These are phyloP conservation scores for Yponomeuta cagnagella DNA, from an alignment of 2,888 invertebrate species.

Conservation along the genomic window DNA sequence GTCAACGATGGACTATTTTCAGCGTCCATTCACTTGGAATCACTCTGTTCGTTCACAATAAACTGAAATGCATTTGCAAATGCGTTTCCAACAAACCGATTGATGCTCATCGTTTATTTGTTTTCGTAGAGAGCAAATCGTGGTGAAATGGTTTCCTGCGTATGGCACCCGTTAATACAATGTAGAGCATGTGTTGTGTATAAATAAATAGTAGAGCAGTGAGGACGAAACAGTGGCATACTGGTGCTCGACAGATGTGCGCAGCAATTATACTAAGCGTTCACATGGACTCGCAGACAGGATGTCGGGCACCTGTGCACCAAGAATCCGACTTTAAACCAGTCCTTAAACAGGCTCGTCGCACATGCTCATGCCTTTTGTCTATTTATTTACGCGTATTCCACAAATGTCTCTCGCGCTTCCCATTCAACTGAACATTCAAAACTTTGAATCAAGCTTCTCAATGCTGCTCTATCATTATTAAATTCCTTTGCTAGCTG, in stretches of 20 bases:
- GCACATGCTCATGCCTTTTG: conserved; percentile 14
- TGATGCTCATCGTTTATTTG: conserved; percentile 4
- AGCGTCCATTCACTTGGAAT: background rate
- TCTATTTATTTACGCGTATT: conserved; percentile 11
- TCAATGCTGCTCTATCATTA: conserved; percentile 1
- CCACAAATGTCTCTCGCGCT: background rate
- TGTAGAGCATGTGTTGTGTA: conserved; percentile 1
- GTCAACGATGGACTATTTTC: conserved; percentile 38
- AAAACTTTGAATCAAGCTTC: conserved; percentile 5
- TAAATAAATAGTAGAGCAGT: conserved; percentile 12
- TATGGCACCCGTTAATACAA: background rate
- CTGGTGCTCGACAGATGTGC: conserved; percentile 53
- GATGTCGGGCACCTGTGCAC: conserved; percentile 67
- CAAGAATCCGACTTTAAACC: conserved; percentile 40
- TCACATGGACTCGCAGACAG: conserved; percentile 46
- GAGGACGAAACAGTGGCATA: conserved; percentile 7
- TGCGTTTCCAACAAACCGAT: conserved; percentile 2
- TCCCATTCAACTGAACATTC: background rate
- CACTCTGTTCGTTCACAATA: background rate
- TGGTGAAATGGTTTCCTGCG: conserved; percentile 13
- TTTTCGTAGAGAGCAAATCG: conserved; percentile 4
- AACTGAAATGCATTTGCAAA: conserved; percentile 6
- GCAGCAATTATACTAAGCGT: conserved; percentile 42
- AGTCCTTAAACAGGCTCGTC: conserved; percentile 38
- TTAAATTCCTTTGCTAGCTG: background rate